Percentiles rank a stretch among this genome's conserved stretches.
These are phyloP conservation scores for Pholis gunnellus DNA, from an alignment of 2,113 vertebrate genomes.

Conservation along the genomic window DNA sequence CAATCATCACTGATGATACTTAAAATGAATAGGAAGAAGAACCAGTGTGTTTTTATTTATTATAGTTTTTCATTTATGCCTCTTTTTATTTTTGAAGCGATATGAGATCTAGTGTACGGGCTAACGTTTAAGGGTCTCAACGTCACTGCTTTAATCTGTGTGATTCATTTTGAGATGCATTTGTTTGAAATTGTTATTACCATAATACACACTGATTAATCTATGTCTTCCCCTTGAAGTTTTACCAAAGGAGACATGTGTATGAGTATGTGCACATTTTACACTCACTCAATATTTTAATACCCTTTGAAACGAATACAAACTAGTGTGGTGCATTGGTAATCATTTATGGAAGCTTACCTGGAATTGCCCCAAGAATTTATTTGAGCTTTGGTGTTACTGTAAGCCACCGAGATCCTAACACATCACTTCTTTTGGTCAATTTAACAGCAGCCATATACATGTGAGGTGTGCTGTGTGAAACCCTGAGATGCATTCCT, in stretches of 20 bases:
- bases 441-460: neutral
- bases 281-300: neutral
- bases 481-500: neutral
- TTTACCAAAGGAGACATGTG: neutral
- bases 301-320: neutral
- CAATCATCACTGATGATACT: too few relatives aligned
- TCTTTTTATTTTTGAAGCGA: neutral
- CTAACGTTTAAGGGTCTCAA: neutral
- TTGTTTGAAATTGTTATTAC: neutral
- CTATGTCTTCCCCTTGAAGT: neutral
- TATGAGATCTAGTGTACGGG: neutral
- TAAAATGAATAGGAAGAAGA: too few relatives aligned
- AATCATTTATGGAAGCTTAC: neutral
- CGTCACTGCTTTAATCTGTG: neutral
- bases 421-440: neutral
- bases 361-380: neutral
- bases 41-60: neutral
- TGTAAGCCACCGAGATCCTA: neutral
- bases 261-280: neutral
- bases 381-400: neutral
- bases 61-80: neutral
- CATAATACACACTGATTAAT: neutral
- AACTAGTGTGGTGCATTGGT: neutral
- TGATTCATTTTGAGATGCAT: neutral
- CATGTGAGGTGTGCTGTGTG: neutral